phyloP scores from a whole-genome alignment of 2,113 vertebrate genomes.

The Octodon degus region DNA sequence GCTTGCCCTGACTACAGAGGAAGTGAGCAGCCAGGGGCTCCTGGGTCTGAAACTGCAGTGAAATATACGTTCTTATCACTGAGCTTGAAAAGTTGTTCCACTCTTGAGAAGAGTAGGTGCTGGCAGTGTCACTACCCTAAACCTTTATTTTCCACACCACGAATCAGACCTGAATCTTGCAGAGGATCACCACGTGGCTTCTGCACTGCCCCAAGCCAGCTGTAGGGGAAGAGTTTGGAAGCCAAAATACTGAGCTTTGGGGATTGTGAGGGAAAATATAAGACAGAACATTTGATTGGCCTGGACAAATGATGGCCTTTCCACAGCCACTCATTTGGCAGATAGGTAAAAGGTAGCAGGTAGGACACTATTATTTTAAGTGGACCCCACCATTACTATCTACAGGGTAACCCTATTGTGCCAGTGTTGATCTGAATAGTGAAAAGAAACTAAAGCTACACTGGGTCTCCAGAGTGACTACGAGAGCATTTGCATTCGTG shows the following conservation, averaged over 20 bases:
- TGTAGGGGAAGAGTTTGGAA: not conserved
- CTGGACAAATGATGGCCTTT: conserved; percentile 16
- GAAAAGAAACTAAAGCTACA: not conserved
- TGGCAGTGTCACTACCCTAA: not conserved
- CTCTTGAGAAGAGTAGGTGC: not conserved
- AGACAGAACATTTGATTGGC: not conserved
- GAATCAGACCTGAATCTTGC: not conserved
- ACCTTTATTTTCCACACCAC: not conserved
- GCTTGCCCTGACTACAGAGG: not conserved
- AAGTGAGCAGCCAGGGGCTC: not conserved
- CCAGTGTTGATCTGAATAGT: conserved; percentile 10
- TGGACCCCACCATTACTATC: not conserved
- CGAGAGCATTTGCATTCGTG: not conserved
- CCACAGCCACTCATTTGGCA: not conserved
- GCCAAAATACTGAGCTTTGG: not conserved
- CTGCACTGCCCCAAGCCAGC: not conserved
- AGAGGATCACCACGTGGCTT: not conserved
- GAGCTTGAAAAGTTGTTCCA: not conserved
- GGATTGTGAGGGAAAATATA: not conserved
- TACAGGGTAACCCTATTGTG: not conserved
- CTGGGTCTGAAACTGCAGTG: not conserved
- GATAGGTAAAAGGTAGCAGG: not conserved
- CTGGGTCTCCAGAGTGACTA: not conserved
- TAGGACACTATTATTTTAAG: not conserved
- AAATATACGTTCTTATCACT: not conserved